Evolutionary conservation across 1,140 invertebrate genomes (phyloP).

Genomic region (Scylla paramamosain): DNA sequence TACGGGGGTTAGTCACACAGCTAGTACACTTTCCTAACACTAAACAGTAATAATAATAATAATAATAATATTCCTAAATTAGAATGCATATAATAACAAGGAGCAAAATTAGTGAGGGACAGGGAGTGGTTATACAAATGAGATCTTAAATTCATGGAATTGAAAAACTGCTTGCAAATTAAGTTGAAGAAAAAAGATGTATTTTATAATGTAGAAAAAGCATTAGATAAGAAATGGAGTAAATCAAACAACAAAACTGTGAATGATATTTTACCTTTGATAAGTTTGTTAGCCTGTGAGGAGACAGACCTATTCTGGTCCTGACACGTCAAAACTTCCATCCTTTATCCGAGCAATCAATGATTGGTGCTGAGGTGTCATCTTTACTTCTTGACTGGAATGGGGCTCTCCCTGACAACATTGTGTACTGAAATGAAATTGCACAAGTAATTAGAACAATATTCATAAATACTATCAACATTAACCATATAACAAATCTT

Average conservation of each 20-base stretch:
- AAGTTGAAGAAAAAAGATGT: constrained; percentile 27
- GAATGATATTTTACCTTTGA: constrained; percentile 84
- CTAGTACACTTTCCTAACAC: too few species aligned
- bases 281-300: constrained; percentile 87
- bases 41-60: too few species aligned
- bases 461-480: constrained; percentile 27
- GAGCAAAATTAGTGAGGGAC: too few species aligned
- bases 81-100: too few species aligned
- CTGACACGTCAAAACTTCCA: constrained; percentile 88
- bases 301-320: constrained; percentile 88
- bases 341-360: constrained; percentile 89
- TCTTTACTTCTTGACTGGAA: constrained; percentile 87
- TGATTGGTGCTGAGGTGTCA: constrained; percentile 87
- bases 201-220: too few species aligned
- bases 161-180: neutral
- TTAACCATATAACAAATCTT: too few species aligned
- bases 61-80: too few species aligned
- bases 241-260: constrained; percentile 44
- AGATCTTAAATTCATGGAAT: too few species aligned
- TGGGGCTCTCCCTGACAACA: constrained; percentile 91
- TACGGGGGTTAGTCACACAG: too few species aligned
- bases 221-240: neutral
- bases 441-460: too few species aligned
- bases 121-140: too few species aligned
- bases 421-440: constrained; percentile 86